Evolutionary conservation across 2,888 invertebrate genomes (phyloP), one percentile per base, ranked within the genome.

Genomic region (Epirrhoe tristata): DNA sequence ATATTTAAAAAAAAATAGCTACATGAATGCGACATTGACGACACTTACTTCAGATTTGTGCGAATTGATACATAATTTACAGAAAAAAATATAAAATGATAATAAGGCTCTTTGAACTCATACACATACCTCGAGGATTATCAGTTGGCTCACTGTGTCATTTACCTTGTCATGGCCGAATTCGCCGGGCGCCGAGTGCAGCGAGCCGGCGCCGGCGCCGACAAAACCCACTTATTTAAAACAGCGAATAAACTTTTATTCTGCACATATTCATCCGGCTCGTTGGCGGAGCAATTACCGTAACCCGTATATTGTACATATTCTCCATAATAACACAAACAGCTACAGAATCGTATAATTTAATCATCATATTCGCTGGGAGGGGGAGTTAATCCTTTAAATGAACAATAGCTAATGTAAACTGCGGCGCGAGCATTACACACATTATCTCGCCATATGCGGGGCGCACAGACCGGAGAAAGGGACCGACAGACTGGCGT

Each of bases 321-420:
- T 55, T 46, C 54, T 43, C 58, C 63, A 24, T 64, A 57, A 63
- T 63, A 67, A 63, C 59, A 57, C 67, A 63, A 67, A 67, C 67
- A 57, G 59, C 67, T 53, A 65, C 68, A 64, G 64, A 68, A 64
- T 64, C 61, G 68, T 68, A 69, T 70, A 70, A 70, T 70, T 70
- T 67, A 70, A 67, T 70, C 67, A 70, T 70, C 59, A 71, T 66
- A 63, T 66, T 61, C 52, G 46, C 55, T 4, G 66, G 6, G 54
- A n/a, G 66, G 63, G 70, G 67, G 57, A 36, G 59, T 52, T 73
- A 73, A 78, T 77, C 72, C 68, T 46, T 43, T 62, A 61, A 61
- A 70, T 71, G 70, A 75, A 75, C 80, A 74, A 74, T 73, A 65
- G 66, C 66, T 71, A 69, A 69, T 74, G 71, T 71, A 69, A 70